Base-by-base conservation (phyloP, 35 echinoderm and acorn worm species). In the Holothuria glaberrima region DNA sequence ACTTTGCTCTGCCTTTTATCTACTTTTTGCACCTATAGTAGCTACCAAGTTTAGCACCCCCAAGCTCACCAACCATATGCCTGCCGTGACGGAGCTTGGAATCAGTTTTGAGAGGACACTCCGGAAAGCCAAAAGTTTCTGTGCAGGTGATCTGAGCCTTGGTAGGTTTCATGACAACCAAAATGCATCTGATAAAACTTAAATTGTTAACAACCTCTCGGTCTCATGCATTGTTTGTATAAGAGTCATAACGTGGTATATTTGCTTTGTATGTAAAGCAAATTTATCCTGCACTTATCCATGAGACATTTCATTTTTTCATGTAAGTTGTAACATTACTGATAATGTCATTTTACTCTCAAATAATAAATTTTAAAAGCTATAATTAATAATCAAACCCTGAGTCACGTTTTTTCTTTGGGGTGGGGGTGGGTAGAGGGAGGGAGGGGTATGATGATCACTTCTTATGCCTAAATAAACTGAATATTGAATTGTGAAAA, bases 21-120 rank as follows among this genome's bases (percentile, higher is more conserved):
- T 82, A 25, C 48, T 22, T 58, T 56, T 48, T 60, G 46, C 79
- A 82, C 48, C 79, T 58, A 5, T 82, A 82, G 79, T 82, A 24
- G 24, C 46, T 21, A 82, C 79, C 79, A 82, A 82, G 79, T 86
- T 86, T 86, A 86, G 83, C 48, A 66, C 83, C 22, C 83, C 83
- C 0, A 86, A 86, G 62, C 83, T 30, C n/a, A 86, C 59, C 83
- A 67, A 66, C 48, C 83, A 86, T 56, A 30, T 86, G n/a, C 83
- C 83, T 22, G 63, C 83, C 22, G 62, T 86, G 62, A 86, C 83
- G 9, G 83, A 54, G 30, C 62, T 86, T 34, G 83, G 83, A 82
- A 12, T 17, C 48, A 82, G 50, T 48, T 25, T 82, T 60, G 79
- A 82, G 50, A 56, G 79, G 48, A 57, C 79, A 36, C 21, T 58